Conservation (phyloP, 2,888 invertebrate species). For the Pseudolycoriella hygida region DNA sequence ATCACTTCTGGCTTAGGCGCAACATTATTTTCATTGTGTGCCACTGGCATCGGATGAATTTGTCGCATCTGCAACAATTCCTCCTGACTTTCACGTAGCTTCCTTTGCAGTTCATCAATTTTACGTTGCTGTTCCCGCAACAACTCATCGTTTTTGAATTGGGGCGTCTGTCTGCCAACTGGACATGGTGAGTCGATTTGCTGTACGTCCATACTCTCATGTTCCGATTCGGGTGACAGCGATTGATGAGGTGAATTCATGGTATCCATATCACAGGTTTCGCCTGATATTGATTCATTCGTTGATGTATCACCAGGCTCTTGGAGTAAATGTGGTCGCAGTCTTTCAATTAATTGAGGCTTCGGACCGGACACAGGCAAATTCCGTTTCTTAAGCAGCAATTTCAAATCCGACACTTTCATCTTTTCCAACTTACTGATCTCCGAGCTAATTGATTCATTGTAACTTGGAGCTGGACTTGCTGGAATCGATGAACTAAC, state of each 20-base stretch:
- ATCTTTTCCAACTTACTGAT: conserved; percentile 72
- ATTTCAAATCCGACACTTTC: conserved; percentile 90
- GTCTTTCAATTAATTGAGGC: conserved; percentile 80
- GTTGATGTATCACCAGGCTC: conserved; percentile 23
- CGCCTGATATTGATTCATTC: conserved; percentile 14
- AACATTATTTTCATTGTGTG: conserved; percentile 16
- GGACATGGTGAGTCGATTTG: conserved; percentile 24
- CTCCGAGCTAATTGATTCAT: conserved; percentile 22
- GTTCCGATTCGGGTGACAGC: conserved; percentile 18
- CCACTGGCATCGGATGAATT: conserved; percentile 24
- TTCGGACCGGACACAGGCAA: conserved; percentile 93
- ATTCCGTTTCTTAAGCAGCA: conserved; percentile 83
- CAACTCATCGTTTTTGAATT: conserved; percentile 39
- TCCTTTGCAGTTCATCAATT: conserved; percentile 74
- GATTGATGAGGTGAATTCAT: conserved; percentile 19
- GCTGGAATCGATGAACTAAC: conserved; percentile 26
- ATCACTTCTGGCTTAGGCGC: conserved; percentile 14
- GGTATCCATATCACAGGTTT: conserved; percentile 23
- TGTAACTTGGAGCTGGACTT: conserved; percentile 25
- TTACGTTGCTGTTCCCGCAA: conserved; percentile 69
- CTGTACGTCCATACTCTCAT: conserved; percentile 27
- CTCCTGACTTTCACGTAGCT: conserved; percentile 58
- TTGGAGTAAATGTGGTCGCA: conserved; percentile 43
- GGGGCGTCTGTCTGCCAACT: conserved; percentile 7
- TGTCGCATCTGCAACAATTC: conserved; percentile 45